Percentiles rank a stretch among this genome's conserved stretches.
These are phyloP conservation scores for Oppia nitens DNA, from an alignment of 1,140 invertebrate genomes.

Conservation along the genomic window DNA sequence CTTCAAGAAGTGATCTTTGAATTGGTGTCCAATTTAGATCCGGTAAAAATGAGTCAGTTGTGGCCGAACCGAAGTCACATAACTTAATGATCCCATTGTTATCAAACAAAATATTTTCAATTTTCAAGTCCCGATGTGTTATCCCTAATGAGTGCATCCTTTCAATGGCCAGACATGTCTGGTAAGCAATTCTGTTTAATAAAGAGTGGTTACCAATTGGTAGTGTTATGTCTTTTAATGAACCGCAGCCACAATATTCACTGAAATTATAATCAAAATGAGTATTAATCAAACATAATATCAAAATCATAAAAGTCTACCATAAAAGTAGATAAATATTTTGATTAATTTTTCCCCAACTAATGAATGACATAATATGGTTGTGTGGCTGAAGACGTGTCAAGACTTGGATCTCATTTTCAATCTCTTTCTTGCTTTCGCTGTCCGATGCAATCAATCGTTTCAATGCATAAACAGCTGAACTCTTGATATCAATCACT, in stretches of 20 bases:
- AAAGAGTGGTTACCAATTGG: slow-evolving; percentile 7
- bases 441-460: slow-evolving; percentile 15
- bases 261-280: slow-evolving; percentile 12
- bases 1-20: slow-evolving; percentile 77
- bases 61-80: slow-evolving; percentile 97
- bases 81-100: slow-evolving; percentile 70
- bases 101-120: slow-evolving; percentile 57
- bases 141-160: slow-evolving; percentile 15
- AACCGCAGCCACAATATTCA: slow-evolving; percentile 19
- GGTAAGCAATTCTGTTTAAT: slow-evolving; percentile 15
- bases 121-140: slow-evolving; percentile 20
- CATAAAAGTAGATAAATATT: slow-evolving; percentile 18
- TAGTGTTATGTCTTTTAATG: slow-evolving; percentile 13
- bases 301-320: slow-evolving; percentile 11
- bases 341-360: slow-evolving; percentile 10
- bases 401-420: slow-evolving; percentile 19
- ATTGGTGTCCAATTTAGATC: slow-evolving; percentile 79
- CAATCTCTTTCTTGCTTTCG: slow-evolving; percentile 16
- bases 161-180: slow-evolving; percentile 9
- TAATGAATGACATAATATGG: slow-evolving; percentile 19
- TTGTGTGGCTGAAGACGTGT: slow-evolving; percentile 13
- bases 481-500: slow-evolving; percentile 13
- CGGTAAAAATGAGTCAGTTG: slow-evolving; percentile 59
- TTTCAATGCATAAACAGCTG: slow-evolving; percentile 15
- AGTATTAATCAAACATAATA: background rate